A percentile compares a stretch with the other conserved stretches of the same genome.
These are phyloP conservation scores for Hesperia comma DNA, from an alignment of 2,888 invertebrate genomes.

Conservation along the genomic window DNA sequence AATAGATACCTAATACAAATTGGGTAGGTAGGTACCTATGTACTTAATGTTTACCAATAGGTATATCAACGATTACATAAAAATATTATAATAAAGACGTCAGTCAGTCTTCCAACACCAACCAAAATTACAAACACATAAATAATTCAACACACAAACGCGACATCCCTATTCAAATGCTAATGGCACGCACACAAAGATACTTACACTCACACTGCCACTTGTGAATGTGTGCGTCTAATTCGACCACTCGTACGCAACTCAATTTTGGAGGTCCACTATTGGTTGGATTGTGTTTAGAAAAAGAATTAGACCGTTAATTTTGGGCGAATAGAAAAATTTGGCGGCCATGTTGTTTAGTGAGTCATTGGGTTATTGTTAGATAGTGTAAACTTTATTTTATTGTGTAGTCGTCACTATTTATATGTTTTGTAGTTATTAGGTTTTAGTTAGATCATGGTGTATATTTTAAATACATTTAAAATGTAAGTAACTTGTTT, in stretches of 20 bases:
- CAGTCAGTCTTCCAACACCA: constrained; percentile 18
- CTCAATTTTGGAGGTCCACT: constrained; percentile 44
- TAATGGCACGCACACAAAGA: constrained; percentile 58
- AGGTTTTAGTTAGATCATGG: background rate
- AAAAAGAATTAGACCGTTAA: constrained; percentile 65
- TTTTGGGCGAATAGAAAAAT: constrained; percentile 36
- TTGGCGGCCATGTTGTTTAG: constrained; percentile 28
- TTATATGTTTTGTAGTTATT: background rate
- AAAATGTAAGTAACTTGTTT: too few relatives aligned
- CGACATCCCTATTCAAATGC: constrained; percentile 71
- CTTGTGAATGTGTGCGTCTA: constrained; percentile 64
- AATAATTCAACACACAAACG: constrained; percentile 58
- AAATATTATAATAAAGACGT: too few relatives aligned
- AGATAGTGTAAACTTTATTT: background rate
- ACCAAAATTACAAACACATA: constrained; percentile 54
- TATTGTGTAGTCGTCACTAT: too few relatives aligned
- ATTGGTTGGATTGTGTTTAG: constrained; percentile 63
- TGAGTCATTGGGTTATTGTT: background rate
- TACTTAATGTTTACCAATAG: too few relatives aligned
- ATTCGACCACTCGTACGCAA: constrained; percentile 69
- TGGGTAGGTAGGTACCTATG: too few relatives aligned
- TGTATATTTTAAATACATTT: too few relatives aligned
- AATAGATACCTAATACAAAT: too few relatives aligned
- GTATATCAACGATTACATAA: too few relatives aligned
- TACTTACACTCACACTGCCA: constrained; percentile 31